phyloP scores from a whole-genome alignment of 64 coral and sea anemone species.

The Montipora efflorescens region DNA sequence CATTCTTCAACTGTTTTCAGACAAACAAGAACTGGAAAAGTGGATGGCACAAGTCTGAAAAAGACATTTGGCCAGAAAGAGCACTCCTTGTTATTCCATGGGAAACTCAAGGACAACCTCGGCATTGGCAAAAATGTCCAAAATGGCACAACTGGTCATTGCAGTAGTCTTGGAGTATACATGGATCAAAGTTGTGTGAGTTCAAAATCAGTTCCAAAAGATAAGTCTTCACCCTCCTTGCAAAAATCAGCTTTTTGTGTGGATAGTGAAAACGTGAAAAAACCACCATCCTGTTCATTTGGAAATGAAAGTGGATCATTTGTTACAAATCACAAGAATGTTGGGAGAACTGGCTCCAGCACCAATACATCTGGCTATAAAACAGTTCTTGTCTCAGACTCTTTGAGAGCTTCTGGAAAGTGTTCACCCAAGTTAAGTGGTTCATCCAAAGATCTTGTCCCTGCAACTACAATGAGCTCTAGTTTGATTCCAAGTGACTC shows the following conservation, averaged over 20 bases:
- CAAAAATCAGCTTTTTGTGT: neutral
- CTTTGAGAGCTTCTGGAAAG: neutral
- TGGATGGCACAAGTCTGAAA: neutral
- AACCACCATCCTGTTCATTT: neutral
- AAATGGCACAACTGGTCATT: neutral
- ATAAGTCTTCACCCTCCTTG: neutral
- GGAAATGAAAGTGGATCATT: neutral
- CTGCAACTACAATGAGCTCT: too few species aligned
- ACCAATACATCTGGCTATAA: neutral
- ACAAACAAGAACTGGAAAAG: neutral
- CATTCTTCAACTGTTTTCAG: slow-evolving; percentile 84
- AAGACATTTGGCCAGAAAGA: neutral
- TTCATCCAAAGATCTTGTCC: neutral
- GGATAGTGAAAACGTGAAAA: neutral
- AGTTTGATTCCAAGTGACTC: neutral
- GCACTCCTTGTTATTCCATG: neutral
- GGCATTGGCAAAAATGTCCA: neutral
- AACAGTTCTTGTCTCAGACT: neutral
- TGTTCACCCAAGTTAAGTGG: neutral
- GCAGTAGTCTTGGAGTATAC: neutral
- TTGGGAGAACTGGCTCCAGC: neutral
- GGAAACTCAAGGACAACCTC: neutral
- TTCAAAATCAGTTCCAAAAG: neutral
- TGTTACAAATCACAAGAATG: neutral
- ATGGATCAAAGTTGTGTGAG: neutral